Evolutionary conservation across 1,140 invertebrate species (phyloP), one percentile per base, ranked within the genome.

Genomic region (Drosophila kurseongensis): DNA sequence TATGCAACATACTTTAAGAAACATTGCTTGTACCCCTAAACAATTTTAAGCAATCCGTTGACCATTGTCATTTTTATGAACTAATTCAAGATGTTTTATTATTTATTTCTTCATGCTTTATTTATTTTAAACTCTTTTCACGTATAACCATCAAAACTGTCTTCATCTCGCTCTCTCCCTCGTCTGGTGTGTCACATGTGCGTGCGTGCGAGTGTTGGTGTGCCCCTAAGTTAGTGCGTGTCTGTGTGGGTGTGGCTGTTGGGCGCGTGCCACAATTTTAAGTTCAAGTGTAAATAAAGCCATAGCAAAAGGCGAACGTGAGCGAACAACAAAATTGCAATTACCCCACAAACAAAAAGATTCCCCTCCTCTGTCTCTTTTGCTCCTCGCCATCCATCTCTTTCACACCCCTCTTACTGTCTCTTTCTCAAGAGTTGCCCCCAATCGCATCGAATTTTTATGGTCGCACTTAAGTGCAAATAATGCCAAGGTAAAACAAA

Each of bases 251-350:
- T 56, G 47, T 29, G 6, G 8, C 40, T 29, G 32, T 42, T 18
- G 12, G 42, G 68, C 65, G 75, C 75, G 80, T 78, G 80, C 72
- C 61, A 60, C 72, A 69, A 84, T 80, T 83, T 80, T 57, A 63
- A 83, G 80, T 73, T 84, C 76, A 84, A 84, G 76, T 79, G 75
- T 84, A 84, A 83, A 83, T 84, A 84, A 76, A 83, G 80, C 48
- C 75, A 75, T 78, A 47, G 60, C 65, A 67, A 76, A 55, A 57
- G 54, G 65, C 67, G 55, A 76, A 79, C 71, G 80, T 79, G 76
- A 75, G 71, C 48, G 65, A 42, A 76, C 71, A 72, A 71, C 62
- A 79, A 60, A 83, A 80, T 76, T 60, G 65, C 80, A 83, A 84
- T 83, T 83, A 84, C 75, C 80, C 78, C 80, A 61, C 52, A 47